phyloP scores from a whole-genome alignment of 2,113 vertebrate species.

The Sporophila hypoxantha region DNA sequence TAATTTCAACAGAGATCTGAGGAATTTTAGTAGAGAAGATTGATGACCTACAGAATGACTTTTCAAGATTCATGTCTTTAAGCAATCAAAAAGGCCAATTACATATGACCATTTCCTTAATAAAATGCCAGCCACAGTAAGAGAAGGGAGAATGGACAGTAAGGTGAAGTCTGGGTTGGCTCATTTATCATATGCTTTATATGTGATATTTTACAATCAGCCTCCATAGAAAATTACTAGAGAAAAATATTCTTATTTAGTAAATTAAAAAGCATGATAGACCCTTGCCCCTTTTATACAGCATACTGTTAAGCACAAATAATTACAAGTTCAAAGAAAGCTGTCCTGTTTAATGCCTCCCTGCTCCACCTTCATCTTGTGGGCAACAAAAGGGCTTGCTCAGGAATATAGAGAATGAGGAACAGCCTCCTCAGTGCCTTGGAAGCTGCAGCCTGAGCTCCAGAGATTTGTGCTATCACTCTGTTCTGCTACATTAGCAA shows the following conservation, averaged over 20 bases:
- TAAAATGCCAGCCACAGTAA: background rate
- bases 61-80: background rate
- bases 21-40: background rate
- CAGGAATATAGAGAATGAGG: background rate
- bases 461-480: background rate
- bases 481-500: background rate
- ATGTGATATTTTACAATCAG: background rate
- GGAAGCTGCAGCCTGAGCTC: background rate
- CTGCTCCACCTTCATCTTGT: background rate
- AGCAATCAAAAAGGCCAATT: background rate
- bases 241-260: background rate
- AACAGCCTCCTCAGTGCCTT: background rate
- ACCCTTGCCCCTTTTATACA: background rate
- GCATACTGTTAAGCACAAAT: background rate
- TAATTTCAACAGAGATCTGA: background rate
- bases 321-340: background rate
- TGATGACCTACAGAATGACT: background rate
- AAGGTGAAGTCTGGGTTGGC: background rate
- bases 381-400: background rate
- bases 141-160: background rate
- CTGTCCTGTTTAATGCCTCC: background rate
- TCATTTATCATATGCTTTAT: background rate
- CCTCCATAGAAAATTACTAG: background rate
- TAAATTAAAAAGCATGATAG: background rate
- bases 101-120: background rate